Percentiles rank a stretch among this genome's conserved stretches.
phyloP scores from a whole-genome alignment of 2,888 invertebrate genomes.

The Leptinotarsa tumamoca region DNA sequence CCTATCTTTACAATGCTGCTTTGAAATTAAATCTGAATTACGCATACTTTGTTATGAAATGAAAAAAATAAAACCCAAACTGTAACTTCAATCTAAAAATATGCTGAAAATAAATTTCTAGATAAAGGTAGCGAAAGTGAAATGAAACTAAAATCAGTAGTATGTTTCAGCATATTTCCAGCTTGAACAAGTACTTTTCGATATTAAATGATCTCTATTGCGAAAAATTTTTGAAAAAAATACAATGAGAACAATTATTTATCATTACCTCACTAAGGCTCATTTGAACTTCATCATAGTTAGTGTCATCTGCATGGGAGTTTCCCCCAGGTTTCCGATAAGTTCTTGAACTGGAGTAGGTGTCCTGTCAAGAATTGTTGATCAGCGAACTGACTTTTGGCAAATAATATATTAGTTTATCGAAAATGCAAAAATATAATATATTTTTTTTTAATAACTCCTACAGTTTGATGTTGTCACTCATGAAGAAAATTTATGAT shows the following conservation, averaged over 20 bases:
- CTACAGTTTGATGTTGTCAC: not conserved
- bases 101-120: conserved; percentile 22
- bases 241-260: conserved; percentile 20
- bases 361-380: conserved; percentile 59
- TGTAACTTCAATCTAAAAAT: conserved; percentile 27
- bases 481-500: not conserved
- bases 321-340: conserved; percentile 53
- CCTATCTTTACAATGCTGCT: not conserved
- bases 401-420: conserved; percentile 51
- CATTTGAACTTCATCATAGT: conserved; percentile 84
- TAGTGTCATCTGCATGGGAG: conserved; percentile 70
- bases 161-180: conserved; percentile 8
- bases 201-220: not conserved
- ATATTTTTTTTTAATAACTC: not conserved
- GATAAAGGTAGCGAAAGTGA: conserved; percentile 24
- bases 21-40: too few relatives aligned
- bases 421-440: not conserved
- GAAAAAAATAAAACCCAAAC: conserved; percentile 25
- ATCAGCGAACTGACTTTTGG: conserved; percentile 58
- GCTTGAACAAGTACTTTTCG: conserved; percentile 23
- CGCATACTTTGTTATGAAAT: not conserved
- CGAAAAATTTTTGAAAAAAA: not conserved
- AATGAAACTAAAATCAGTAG: conserved; percentile 17
- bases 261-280: conserved; percentile 76
- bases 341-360: conserved; percentile 36